These are phyloP conservation scores for Scylla paramamosain DNA, from an alignment of 1,140 invertebrate species.

Conservation along the genomic window DNA sequence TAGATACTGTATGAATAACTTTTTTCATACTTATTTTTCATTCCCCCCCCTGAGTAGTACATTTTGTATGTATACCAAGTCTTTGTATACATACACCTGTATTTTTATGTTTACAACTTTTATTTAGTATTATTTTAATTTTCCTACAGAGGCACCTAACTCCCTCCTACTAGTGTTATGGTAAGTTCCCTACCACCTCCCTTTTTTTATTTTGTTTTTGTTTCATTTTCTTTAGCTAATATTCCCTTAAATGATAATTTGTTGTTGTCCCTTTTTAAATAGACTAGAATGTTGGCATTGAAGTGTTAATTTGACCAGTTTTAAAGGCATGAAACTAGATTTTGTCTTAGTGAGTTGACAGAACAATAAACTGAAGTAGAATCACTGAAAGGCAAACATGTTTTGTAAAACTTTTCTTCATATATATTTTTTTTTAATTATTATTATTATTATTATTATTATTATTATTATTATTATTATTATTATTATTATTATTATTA, in stretches of 20 bases:
- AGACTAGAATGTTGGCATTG: background rate
- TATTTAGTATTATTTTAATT: slow-evolving; percentile 3
- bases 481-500: no score
- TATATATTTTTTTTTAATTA: no score
- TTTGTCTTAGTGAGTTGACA: no score
- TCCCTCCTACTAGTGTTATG: slow-evolving; percentile 21
- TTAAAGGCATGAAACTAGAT: no score
- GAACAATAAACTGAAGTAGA: no score
- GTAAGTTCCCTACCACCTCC: background rate
- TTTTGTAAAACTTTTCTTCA: no score
- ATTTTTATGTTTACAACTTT: background rate
- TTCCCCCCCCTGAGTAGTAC: background rate
- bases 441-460: no score
- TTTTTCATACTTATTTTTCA: background rate
- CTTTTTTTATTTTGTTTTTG: background rate
- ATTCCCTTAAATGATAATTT: background rate
- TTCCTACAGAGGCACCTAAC: slow-evolving; percentile 8
- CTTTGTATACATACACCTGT: background rate
- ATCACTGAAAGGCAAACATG: no score
- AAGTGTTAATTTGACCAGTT: no score
- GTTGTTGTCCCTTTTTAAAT: background rate
- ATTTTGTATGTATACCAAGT: background rate
- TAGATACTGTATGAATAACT: no score
- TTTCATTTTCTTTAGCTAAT: background rate
- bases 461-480: no score